Conservation (phyloP, 2,888 invertebrate species). For the Liodrosophila aerea region DNA sequence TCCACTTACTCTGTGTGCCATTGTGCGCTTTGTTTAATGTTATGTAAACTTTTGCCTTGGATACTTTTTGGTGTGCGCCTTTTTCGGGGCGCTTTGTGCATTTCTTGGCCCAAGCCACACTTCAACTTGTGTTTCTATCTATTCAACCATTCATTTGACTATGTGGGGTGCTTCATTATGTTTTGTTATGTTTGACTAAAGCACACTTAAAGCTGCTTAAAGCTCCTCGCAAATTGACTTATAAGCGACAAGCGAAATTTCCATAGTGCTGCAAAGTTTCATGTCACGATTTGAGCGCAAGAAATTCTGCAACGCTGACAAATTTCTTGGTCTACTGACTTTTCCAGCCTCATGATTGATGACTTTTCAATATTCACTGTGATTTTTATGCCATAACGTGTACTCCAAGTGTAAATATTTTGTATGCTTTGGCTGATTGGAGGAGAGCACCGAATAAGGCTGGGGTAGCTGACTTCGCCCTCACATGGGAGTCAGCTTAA, state of each 20-base stretch:
- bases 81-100: constrained; percentile 42
- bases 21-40: constrained; percentile 79
- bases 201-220: constrained; percentile 61
- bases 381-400: constrained; percentile 55
- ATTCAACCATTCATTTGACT: constrained; percentile 69
- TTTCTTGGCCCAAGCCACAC: constrained; percentile 50
- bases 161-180: constrained; percentile 36
- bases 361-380: constrained; percentile 70
- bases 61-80: constrained; percentile 52
- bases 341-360: constrained; percentile 61
- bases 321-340: constrained; percentile 71
- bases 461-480: not conserved
- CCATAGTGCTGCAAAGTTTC: constrained; percentile 37
- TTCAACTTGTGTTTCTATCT: constrained; percentile 64
- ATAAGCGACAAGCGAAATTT: constrained; percentile 4
- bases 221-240: constrained; percentile 52
- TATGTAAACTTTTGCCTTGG: constrained; percentile 78
- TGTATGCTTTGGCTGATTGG: constrained; percentile 4
- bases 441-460: constrained; percentile 18
- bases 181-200: constrained; percentile 6
- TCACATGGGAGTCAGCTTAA: constrained; percentile 63
- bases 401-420: constrained; percentile 67
- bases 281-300: constrained; percentile 43
- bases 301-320: constrained; percentile 64
- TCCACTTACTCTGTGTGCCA: constrained; percentile 33